Base-by-base conservation (phyloP, 1,140 invertebrate species). In the Heliconius melpomene region DNA sequence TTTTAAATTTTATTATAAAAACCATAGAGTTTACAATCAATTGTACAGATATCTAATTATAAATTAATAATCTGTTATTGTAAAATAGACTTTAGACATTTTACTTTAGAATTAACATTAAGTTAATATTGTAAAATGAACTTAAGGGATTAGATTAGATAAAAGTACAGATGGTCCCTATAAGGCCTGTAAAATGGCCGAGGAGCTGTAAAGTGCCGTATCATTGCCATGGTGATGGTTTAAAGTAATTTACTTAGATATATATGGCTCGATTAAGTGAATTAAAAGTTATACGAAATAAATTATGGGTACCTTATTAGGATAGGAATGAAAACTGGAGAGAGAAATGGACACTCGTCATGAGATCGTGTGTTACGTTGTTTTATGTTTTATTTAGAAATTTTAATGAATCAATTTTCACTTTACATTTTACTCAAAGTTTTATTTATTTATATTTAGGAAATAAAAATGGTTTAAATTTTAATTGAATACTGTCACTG, bases 81-180 rank as follows among this genome's bases (percentile, higher is more conserved):
- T 16, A 78, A 82, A 79, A 74, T 74, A 13, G 54, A 72, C 29
- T 70, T 52, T 79, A 80, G 70, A 5, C 13, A 29, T 8, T 73
- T 36, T 0, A 26, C 52, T 40, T 38, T 80, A 82, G 29, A 74
- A 74, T 75, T 57, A 5, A 74, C 74, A 77, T 72, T 80, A 13
- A 16, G 23, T 77, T 77, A 70, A 72, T 40, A 52, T 36, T 40
- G 0, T 3, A 23, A 77, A 80, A 80, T 80, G 23, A 79, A 79
- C 46, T 80, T 78, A 82, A 78, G 77, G 83, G 79, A 80, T 82
- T 80, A 82, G 83, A 84, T 84, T 78, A 82, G 79, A 80, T 82
- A 78, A 78, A 77, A 70, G 75, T 82, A 74, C 79, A 80, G 78
- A 84, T 84, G 83, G 52, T 79, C 81, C 84, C n/a, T 81, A 82